phyloP scores from a whole-genome alignment of 2,113 vertebrate species.

The Dissostichus mawsoni region DNA sequence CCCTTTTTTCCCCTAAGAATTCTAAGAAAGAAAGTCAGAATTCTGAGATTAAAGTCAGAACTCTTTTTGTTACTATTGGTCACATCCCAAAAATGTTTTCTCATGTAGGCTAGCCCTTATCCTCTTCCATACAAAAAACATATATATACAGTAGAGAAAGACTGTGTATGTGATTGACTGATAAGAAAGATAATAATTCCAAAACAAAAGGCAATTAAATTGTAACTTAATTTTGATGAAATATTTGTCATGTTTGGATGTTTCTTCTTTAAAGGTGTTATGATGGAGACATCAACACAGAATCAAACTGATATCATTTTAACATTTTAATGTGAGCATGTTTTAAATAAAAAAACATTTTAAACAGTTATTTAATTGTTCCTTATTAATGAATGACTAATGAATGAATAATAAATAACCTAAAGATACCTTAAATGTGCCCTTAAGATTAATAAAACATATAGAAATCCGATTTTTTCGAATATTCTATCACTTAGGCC shows the following conservation, averaged over 20 bases:
- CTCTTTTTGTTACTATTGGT: no score
- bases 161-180: background rate
- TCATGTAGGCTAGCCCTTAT: no score
- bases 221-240: background rate
- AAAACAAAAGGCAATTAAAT: background rate
- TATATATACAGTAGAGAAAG: no score
- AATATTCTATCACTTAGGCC: background rate
- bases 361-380: background rate
- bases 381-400: background rate
- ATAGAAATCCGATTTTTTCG: background rate
- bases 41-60: no score
- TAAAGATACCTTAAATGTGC: background rate
- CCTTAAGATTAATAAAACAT: background rate
- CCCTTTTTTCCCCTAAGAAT: no score
- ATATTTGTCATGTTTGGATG: background rate
- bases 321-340: background rate
- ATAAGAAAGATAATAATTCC: no score
- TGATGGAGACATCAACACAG: background rate
- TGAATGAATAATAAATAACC: background rate
- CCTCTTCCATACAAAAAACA: no score
- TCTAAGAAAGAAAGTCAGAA: no score
- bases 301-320: background rate
- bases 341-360: background rate
- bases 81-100: no score
- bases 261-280: background rate